Percentiles rank a stretch among this genome's conserved stretches.
phyloP scores from a whole-genome alignment of 2,797 vertebrate genomes.

The Holocentrus rufus region DNA sequence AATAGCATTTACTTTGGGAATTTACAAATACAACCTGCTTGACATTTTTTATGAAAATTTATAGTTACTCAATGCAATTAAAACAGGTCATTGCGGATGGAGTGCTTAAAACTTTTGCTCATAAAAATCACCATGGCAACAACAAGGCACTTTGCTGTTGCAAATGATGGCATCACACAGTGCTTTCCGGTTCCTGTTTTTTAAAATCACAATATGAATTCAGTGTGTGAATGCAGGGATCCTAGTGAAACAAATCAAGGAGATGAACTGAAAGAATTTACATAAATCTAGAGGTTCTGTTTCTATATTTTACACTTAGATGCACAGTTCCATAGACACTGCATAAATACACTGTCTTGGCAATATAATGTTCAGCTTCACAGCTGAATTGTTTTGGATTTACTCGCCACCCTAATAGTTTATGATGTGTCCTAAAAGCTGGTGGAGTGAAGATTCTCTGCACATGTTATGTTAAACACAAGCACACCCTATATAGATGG shows the following conservation, averaged over 20 bases:
- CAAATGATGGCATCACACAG: neutral
- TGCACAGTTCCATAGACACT: neutral
- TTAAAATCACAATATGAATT: neutral
- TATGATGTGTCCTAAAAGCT: neutral
- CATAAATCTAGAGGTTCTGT: neutral
- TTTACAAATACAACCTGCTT: no score
- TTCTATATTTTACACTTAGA: neutral
- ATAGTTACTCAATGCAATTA: no score
- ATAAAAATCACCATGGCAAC: no score
- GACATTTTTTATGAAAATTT: no score
- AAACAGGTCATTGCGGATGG: no score
- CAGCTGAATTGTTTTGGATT: neutral
- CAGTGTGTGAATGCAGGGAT: neutral
- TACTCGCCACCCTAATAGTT: neutral
- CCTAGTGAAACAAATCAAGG: no score
- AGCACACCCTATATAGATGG: neutral
- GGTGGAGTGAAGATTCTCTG: neutral
- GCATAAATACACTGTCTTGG: neutral
- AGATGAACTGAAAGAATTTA: neutral
- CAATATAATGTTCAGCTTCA: neutral
- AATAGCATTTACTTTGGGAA: no score
- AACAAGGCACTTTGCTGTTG: no score
- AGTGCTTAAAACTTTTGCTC: no score
- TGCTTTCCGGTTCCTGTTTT: neutral
- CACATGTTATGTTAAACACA: constrained; percentile 2